phyloP scores from a whole-genome alignment of 2,113 vertebrate species.

The Colistium nudipinnis region DNA sequence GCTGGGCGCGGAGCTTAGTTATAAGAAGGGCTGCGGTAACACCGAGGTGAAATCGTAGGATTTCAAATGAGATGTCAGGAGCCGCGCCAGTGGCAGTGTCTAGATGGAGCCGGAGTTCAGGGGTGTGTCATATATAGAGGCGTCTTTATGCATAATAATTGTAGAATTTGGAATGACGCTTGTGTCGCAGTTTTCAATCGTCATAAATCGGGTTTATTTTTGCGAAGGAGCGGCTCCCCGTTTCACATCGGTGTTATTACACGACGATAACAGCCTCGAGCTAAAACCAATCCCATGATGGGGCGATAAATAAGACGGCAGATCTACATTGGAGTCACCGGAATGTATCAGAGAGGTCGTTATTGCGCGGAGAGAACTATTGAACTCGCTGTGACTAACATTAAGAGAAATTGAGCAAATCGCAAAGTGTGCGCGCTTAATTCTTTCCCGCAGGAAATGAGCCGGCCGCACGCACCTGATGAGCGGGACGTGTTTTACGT shows the following conservation, averaged over 20 bases:
- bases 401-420: conserved; percentile 81
- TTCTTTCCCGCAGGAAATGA: conserved; percentile 76
- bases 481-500: conserved; percentile 71
- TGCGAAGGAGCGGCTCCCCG: conserved; percentile 1
- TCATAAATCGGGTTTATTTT: conserved; percentile 25
- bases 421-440: conserved; percentile 63
- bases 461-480: conserved; percentile 56
- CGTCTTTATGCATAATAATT: background rate
- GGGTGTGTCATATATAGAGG: background rate
- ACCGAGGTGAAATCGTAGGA: conserved; percentile 37
- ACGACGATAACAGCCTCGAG: conserved; percentile 38
- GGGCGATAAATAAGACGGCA: conserved; percentile 39
- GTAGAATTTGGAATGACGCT: background rate
- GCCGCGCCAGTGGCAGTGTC: conserved; percentile 19
- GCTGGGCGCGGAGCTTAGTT: background rate
- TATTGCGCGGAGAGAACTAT: conserved; percentile 62
- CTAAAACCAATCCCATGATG: conserved; percentile 38
- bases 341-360: conserved; percentile 43
- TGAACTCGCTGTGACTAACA: conserved; percentile 62
- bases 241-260: conserved; percentile 19
- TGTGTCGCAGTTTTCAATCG: background rate
- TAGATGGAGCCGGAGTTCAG: background rate
- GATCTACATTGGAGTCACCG: conserved; percentile 46
- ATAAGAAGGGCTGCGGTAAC: conserved; percentile 40
- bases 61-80: conserved; percentile 63